Base-by-base conservation (phyloP, 2,113 vertebrate species). In the Speoplatyrhinus poulsoni region DNA sequence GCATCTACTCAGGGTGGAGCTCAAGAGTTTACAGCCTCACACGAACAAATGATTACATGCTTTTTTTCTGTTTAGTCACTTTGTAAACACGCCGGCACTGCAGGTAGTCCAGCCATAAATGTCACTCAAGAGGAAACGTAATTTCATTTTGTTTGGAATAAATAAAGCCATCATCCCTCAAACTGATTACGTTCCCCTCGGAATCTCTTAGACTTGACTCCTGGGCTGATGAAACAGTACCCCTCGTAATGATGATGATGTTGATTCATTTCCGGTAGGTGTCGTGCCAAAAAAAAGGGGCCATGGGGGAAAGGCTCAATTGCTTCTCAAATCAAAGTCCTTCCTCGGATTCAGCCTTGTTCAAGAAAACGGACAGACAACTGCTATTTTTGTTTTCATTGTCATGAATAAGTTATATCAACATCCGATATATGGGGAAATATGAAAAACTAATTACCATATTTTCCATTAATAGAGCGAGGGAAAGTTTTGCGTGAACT, bases 61-160 rank as follows among this genome's bases (percentile, higher is more conserved):
- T 54, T 69, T 65, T 52, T 33, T 79, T 73, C 62, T 52, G 26
- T 57, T 17, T 57, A 9, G n/a, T 80, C 82, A 71, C 82, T 90
- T 88, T 85, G 84, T 90, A 91, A 91, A 91, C 89, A 89, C 78
- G 81, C 80, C 82, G 72, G 69, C 83, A 62, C 76, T 61, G 85
- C 83, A 78, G 85, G 83, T 86, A 86, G 81, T 73, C 49, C 67
- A 50, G 2, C 78, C 66, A 82, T 87, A 88, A 88, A 88, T 79
- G 79, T 87, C 83, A 84, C 76, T 90, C 82, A 78, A 77, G 76
- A 80, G 77, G 74, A 70, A 68, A 74, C 79, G 78, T 89, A 86
- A 91, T 87, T 90, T 88, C 76, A 89, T 91, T 90, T 89, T 83
- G 87, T 84, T 87, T 84, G 82, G 86, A 89, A 92, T 88, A 90